Percentiles rank a stretch among this genome's conserved stretches.
These are phyloP conservation scores for Epinephelus coioides DNA, from an alignment of 2,797 vertebrate genomes.

Conservation along the genomic window DNA sequence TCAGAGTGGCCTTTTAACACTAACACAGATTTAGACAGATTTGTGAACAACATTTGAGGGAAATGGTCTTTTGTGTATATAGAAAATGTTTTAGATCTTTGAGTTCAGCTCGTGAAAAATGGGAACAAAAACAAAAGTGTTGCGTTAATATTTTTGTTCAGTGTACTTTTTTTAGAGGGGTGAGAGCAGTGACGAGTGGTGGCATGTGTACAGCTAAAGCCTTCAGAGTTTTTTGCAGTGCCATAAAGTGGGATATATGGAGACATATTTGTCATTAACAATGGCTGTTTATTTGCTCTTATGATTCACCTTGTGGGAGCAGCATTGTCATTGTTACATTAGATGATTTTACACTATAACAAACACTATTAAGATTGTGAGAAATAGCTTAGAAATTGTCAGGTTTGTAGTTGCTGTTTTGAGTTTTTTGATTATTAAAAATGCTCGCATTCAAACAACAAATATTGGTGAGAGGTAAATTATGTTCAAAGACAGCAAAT, in stretches of 20 bases:
- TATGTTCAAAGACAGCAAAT: neutral
- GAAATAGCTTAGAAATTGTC: neutral
- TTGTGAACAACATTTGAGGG: too few relatives aligned
- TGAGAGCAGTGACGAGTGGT: neutral
- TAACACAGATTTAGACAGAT: too few relatives aligned
- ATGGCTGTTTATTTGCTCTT: neutral
- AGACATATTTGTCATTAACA: neutral
- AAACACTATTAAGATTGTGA: neutral
- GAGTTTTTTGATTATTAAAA: neutral
- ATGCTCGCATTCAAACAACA: neutral
- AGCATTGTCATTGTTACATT: neutral
- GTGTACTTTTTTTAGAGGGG: constrained; percentile 1
- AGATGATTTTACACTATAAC: neutral
- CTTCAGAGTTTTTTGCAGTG: neutral
- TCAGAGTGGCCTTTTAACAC: too few relatives aligned
- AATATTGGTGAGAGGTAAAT: neutral
- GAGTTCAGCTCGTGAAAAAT: too few relatives aligned
- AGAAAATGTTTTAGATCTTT: too few relatives aligned
- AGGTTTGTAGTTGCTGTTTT: neutral
- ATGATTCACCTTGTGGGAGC: neutral
- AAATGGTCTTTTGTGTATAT: too few relatives aligned
- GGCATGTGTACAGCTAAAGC: neutral
- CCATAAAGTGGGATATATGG: neutral
- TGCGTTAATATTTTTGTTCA: too few relatives aligned
- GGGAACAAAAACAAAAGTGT: too few relatives aligned